A percentile compares a stretch with the other conserved stretches of the same genome.
These are phyloP conservation scores for Ametastegia equiseti DNA, from an alignment of 2,888 invertebrate genomes.

Conservation along the genomic window DNA sequence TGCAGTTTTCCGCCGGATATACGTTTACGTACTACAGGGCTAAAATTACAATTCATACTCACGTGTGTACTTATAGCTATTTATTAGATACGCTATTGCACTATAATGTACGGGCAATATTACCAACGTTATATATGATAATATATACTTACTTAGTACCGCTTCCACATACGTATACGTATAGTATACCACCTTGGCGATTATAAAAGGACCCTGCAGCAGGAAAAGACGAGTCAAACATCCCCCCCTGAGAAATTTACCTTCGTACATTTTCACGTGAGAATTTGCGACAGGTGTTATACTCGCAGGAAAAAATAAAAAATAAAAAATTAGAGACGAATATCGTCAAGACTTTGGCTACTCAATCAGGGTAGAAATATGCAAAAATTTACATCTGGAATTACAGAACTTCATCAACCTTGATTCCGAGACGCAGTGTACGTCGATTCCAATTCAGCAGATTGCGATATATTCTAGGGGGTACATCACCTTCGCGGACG, in stretches of 20 bases:
- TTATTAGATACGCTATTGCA: slow-evolving; percentile 71
- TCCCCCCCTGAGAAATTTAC: background rate
- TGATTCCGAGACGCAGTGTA: too few relatives aligned
- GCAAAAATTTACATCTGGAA: too few relatives aligned
- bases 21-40: background rate
- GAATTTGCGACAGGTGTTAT: background rate
- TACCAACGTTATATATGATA: background rate
- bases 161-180: slow-evolving; percentile 7
- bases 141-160: background rate
- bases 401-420: too few relatives aligned
- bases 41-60: slow-evolving; percentile 61
- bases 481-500: too few relatives aligned
- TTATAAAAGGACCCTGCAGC: too few relatives aligned
- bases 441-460: too few relatives aligned
- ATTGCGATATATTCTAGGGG: too few relatives aligned
- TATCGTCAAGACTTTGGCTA: too few relatives aligned
- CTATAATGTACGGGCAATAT: background rate
- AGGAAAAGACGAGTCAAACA: background rate
- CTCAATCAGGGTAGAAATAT: too few relatives aligned
- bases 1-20: slow-evolving; percentile 48
- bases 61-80: slow-evolving; percentile 67
- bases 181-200: too few relatives aligned
- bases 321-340: too few relatives aligned
- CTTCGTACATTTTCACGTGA: background rate
- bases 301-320: background rate